Base-by-base conservation (phyloP, 1,140 invertebrate species). In the Brachionus sp. region DNA sequence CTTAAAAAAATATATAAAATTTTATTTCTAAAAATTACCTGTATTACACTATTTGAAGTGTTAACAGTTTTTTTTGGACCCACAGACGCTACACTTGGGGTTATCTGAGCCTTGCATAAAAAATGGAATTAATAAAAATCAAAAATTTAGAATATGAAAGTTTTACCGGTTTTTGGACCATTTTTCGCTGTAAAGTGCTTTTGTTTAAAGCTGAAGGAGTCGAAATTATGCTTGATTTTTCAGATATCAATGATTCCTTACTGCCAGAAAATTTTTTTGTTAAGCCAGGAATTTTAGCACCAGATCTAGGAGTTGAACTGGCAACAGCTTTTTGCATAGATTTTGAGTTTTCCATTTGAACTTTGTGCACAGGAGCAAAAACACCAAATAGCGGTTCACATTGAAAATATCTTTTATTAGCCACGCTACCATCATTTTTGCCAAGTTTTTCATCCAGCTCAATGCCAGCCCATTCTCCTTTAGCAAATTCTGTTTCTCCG, bases 391-490 rank as follows among this genome's bases (percentile, higher is more conserved):
- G 93, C 19, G 93, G 93, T 83, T 92, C 91, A 88, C 96, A 98
- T 84, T 94, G 92, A 90, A 98, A 98, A 90, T 98, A 98, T 90
- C 95, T 96, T 89, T 68, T 90, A 6, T 91, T 95, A 85, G 92
- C 94, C 50, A 98, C 95, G 53, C 94, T 93, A 62, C 96, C 96
- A 89, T 98, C 95, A 90, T 98, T 98, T 89, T 98, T 98, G 44
- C 96, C 96, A 82, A 93, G 89, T 10, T 95, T 92, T 83, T 97
- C 95, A 87, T 97, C 95, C 84, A 98, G 90, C 89, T 98, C 95
- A 25, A 98, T 93, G 13, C 96, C 96, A 83, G 94, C 95, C 95
- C 95, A 98, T 85, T 95, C 92, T 16, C 96, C 95, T 23, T 92
- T 87, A 9, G 95, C 95, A 89, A 98, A 98, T 84, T 95, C 93